A percentile compares a stretch with the other conserved stretches of the same genome.
Evolutionary conservation across 2,888 invertebrate species (phyloP).

Genomic region (Caenorhabditis wallacei): DNA sequence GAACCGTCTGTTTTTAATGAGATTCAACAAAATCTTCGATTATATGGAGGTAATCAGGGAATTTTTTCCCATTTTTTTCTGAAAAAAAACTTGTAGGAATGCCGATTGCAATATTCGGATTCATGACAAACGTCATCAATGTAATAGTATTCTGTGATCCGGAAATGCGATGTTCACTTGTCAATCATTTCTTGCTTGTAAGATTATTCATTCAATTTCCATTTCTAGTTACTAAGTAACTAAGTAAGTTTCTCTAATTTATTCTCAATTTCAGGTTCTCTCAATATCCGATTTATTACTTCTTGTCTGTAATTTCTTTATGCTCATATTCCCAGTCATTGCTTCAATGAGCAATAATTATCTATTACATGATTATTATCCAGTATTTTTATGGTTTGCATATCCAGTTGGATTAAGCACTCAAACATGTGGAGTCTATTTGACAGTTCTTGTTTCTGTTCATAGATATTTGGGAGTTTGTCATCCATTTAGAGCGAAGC

Average conservation of each 20-base stretch:
- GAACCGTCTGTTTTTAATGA: constrained; percentile 85
- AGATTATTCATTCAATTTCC: constrained; percentile 23
- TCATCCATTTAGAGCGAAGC: constrained; percentile 80
- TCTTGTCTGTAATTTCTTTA: constrained; percentile 82
- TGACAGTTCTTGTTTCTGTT: constrained; percentile 81
- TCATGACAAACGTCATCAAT: constrained; percentile 80
- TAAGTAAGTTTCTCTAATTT: no score
- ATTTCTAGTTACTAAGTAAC: no score
- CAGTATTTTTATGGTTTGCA: constrained; percentile 79
- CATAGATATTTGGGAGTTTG: constrained; percentile 77
- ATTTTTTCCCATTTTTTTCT: not conserved
- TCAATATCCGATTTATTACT: constrained; percentile 80
- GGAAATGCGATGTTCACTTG: constrained; percentile 80
- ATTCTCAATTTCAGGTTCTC: constrained; percentile 63
- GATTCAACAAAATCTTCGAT: constrained; percentile 66
- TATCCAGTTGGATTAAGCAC: constrained; percentile 82
- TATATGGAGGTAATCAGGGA: constrained; percentile 56
- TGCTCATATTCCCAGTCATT: constrained; percentile 82
- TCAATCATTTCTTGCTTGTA: constrained; percentile 82
- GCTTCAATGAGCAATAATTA: constrained; percentile 77
- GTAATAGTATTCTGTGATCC: constrained; percentile 80
- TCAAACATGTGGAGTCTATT: constrained; percentile 82
- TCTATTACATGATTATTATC: constrained; percentile 77
- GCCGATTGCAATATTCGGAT: constrained; percentile 78
- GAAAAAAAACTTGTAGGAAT: constrained; percentile 63